Percentiles rank a stretch among this genome's conserved stretches.
Conservation (phyloP, 1,140 invertebrate genomes). For the Lethocerus indicus region DNA sequence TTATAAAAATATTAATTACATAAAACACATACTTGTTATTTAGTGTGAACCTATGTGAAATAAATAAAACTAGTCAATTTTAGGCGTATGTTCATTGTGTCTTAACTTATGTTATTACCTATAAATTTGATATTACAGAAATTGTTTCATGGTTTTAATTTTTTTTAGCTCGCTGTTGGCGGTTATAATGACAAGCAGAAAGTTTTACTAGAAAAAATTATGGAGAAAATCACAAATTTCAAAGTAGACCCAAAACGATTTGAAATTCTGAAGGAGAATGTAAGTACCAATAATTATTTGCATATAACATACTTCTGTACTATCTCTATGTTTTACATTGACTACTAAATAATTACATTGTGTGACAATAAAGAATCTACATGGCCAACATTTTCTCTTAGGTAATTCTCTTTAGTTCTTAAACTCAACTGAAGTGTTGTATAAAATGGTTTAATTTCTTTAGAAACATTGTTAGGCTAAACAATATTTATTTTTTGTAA, state of each 20-base stretch:
- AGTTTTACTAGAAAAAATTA: conserved; percentile 69
- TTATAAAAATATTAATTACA: too few species aligned
- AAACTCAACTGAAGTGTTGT: too few species aligned
- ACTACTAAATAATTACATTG: neutral
- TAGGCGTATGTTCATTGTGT: too few species aligned
- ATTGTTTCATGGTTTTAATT: conserved; percentile 3
- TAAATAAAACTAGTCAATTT: too few species aligned
- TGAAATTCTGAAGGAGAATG: conserved; percentile 71
- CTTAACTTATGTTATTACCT: neutral
- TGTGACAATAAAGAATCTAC: too few species aligned
- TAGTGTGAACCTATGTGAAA: too few species aligned
- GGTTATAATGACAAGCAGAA: conserved; percentile 88
- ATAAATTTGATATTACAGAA: neutral
- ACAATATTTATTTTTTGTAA: too few species aligned
- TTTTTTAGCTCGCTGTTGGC: conserved; percentile 51
- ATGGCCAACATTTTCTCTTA: too few species aligned
- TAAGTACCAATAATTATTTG: conserved; percentile 21
- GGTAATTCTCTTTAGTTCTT: too few species aligned
- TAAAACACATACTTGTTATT: too few species aligned
- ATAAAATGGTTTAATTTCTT: too few species aligned
- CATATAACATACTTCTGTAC: neutral
- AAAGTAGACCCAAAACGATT: conserved; percentile 68
- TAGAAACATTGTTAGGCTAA: too few species aligned
- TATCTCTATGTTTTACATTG: neutral
- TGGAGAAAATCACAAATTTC: conserved; percentile 71